phyloP scores from a whole-genome alignment of 2,797 vertebrate species.

The Sebastolobus altivelis region DNA sequence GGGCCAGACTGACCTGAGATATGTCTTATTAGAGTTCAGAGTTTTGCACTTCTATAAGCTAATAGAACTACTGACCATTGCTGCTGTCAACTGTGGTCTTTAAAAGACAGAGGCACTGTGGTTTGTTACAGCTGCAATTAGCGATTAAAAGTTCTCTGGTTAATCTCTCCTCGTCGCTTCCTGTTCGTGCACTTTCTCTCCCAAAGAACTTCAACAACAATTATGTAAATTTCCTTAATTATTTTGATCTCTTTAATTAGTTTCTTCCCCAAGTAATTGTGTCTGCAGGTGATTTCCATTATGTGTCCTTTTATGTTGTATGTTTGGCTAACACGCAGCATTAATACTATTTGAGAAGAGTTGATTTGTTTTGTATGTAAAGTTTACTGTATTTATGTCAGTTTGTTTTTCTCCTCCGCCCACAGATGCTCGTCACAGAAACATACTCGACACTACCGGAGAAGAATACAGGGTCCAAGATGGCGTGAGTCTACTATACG shows the following conservation, averaged over 20 bases:
- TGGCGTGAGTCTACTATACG: conserved; percentile 8
- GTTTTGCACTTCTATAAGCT: background rate
- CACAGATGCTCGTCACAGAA: conserved; percentile 4
- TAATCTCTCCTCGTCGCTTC: background rate
- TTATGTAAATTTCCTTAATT: conserved; percentile 59
- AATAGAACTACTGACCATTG: background rate
- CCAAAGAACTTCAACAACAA: conserved; percentile 45
- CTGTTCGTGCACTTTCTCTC: conserved; percentile 12
- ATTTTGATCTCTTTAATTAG: conserved; percentile 61
- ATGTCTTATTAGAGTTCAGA: background rate
- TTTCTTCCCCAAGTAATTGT: conserved; percentile 47
- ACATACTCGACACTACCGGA: conserved; percentile 11
- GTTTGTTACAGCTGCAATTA: conserved; percentile 31
- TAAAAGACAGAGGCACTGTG: background rate
- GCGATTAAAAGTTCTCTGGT: conserved; percentile 2
- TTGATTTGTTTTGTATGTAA: background rate
- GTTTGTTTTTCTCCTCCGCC: background rate
- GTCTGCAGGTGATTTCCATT: conserved; percentile 56
- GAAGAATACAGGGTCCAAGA: conserved; percentile 19
- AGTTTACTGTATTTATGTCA: background rate
- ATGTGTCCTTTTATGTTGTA: conserved; percentile 43
- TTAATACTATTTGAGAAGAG: conserved; percentile 2
- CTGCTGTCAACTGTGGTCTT: background rate
- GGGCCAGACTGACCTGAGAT: background rate
- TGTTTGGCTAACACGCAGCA: conserved; percentile 24